Evolutionary conservation across 2,113 vertebrate species (phyloP), one percentile per base, ranked within the genome.

Genomic region (Felis catus): DNA sequence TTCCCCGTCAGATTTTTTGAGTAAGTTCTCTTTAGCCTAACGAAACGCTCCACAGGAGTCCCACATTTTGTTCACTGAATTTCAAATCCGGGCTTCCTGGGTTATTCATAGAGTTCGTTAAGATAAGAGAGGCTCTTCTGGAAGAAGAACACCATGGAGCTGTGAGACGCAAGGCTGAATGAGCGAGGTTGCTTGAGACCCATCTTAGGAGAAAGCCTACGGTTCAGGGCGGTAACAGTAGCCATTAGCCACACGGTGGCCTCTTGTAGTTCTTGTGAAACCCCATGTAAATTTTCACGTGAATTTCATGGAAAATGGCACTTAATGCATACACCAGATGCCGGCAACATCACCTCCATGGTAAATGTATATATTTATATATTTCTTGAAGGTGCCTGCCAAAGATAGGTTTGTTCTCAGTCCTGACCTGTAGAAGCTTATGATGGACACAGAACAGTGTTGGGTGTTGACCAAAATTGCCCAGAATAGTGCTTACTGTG

Each of bases 61-160:
- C 92, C 71, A 58, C 65, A 23, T 97, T 97, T 97, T 65, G 88
- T 97, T 71, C 41, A 19, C 74, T 97, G 36, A 36, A 94, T 93
- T 98, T 97, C 76, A 90, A 92, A n/a, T 21, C 29, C 23, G 61
- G 65, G 1, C 0, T 82, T 97, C 53, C 87, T 89, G 96, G 25
- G 92, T 91, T 95, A 83, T 97, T 96, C 81, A 76, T 63, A 88
- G 96, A 41, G 79, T 74, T 74, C 71, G 95, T 58, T 96, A 58
- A 95, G 95, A 91, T 31, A 3, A 39, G 61, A 87, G 78, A 53
- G 27, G 36, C 53, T 95, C 71, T n/a, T 12, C 89, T 70, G 83
- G 79, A 80, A 95, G 66, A 76, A 33, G 33, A 48, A 15, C 5
- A 48, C 73, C 68, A 15, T 8, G 21, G 55, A 83, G 27, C 41